These are phyloP conservation scores for Lasioglossum oenotherae DNA, from an alignment of 2,888 invertebrate genomes.

Conservation along the genomic window DNA sequence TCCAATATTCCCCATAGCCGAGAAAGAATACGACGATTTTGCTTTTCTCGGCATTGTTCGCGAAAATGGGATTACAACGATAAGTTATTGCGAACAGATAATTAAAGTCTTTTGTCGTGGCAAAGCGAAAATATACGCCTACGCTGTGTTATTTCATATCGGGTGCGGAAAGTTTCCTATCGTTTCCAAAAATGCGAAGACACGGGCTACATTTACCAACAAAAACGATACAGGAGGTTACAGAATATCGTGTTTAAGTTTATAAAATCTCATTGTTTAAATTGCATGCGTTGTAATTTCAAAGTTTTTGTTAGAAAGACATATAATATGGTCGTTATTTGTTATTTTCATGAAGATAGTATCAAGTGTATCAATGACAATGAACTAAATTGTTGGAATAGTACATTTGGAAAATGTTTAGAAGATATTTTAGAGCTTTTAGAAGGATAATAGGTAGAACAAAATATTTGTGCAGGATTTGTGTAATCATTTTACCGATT, in stretches of 20 bases:
- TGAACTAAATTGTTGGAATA: neutral
- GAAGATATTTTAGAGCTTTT: neutral
- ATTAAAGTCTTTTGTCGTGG: constrained; percentile 71
- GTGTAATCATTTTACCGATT: neutral
- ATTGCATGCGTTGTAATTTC: neutral
- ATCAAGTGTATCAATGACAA: neutral
- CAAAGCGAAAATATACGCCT: constrained; percentile 31
- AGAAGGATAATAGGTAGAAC: neutral
- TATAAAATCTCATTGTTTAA: neutral
- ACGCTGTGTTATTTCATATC: constrained; percentile 6
- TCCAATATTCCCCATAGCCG: constrained; percentile 78
- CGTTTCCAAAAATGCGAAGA: neutral
- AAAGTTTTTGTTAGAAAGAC: neutral
- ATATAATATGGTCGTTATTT: neutral
- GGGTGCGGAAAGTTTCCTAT: neutral
- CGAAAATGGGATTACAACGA: constrained; percentile 73
- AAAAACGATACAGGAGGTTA: neutral
- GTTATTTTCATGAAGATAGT: neutral
- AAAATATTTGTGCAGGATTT: neutral
- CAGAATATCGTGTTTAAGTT: neutral
- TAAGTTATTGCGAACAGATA: constrained; percentile 74
- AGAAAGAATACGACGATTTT: constrained; percentile 60
- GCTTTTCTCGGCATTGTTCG: constrained; percentile 68
- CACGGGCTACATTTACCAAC: neutral
- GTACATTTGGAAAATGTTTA: neutral